Conservation (phyloP, 1,140 invertebrate genomes). For the Wasmannia auropunctata region DNA sequence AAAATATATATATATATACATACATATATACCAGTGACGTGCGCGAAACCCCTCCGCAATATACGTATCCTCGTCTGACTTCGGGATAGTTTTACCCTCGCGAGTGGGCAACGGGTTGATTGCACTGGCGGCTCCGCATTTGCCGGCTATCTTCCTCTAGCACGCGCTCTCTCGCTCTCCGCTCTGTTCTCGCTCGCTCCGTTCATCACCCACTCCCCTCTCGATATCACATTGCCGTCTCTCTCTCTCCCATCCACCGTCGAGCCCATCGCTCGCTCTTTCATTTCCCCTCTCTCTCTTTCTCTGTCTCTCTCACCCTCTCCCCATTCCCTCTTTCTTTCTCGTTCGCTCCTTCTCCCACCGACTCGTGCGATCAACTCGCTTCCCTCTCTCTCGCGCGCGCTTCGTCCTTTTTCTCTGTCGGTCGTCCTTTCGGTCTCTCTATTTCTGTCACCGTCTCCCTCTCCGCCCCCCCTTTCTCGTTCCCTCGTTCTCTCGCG, state of each 20-base stretch:
- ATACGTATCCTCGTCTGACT: conserved; percentile 78
- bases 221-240: conserved; percentile 41
- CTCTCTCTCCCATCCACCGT: conserved; percentile 55
- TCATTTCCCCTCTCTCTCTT: conserved; percentile 29
- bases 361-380: conserved; percentile 21
- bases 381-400: conserved; percentile 55
- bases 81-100: conserved; percentile 83
- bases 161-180: conserved; percentile 38
- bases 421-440: conserved; percentile 57
- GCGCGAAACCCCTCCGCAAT: conserved; percentile 62
- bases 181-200: conserved; percentile 53
- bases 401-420: conserved; percentile 61
- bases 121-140: conserved; percentile 82
- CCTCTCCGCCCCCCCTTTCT: conserved; percentile 46
- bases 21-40: conserved; percentile 25
- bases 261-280: conserved; percentile 54
- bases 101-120: conserved; percentile 83
- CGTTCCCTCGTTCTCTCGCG: conserved; percentile 63
- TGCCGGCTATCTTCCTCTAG: conserved; percentile 72
- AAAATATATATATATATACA: not conserved
- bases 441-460: conserved; percentile 58
- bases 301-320: conserved; percentile 51
- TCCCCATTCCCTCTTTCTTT: conserved; percentile 51
- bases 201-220: conserved; percentile 47
- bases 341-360: conserved; percentile 59